Base-by-base conservation (phyloP, 2,888 invertebrate species). In the Drosophila nr. fundita region DNA sequence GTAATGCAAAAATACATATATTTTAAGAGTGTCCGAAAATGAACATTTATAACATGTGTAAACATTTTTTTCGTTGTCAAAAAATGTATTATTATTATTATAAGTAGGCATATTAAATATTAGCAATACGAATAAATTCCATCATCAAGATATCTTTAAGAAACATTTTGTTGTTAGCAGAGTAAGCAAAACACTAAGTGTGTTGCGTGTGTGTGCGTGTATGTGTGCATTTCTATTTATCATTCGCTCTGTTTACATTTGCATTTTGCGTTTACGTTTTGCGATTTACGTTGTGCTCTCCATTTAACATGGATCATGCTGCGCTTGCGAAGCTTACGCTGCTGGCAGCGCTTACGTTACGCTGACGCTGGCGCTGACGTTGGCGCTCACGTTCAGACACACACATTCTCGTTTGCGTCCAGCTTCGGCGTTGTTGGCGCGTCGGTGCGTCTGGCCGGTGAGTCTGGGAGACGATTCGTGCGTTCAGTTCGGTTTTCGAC, bases 401-500 rank as follows among this genome's bases (percentile, higher is more conserved):
- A 24, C 45, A 15, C 7, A 32, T 57, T 55, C 32, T 40, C 52
- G 49, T 36, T 71, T 58, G 32, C 67, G 73, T 40, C 62, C 63
- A 63, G 64, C 57, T 62, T 68, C 73, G 71, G 67, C 67, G 64
- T 38, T 62, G 68, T 21, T 40, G 21, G 52, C 45, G 27, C 67
- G 73, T 45, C 75, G 73, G 24, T 70, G 65, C 74, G 82, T 70
- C 78, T 70, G 50, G 53, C 57, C 73, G 57, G 57, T 21, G 73
- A 64, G 62, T 58, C 30, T 63, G 63, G 62, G 54, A 68, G 54
- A 68, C 34, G 66, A 40, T 64, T 77, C 64, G 71, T 63, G 68
- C 62, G 68, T 68, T 87, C 62, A 87, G 87, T 87, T 87, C 89
- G 89, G 78, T 89, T 82, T 82, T 87, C 65, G 89, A 76, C 82